phyloP scores from a whole-genome alignment of 2,113 vertebrate species.

The Grus americana region DNA sequence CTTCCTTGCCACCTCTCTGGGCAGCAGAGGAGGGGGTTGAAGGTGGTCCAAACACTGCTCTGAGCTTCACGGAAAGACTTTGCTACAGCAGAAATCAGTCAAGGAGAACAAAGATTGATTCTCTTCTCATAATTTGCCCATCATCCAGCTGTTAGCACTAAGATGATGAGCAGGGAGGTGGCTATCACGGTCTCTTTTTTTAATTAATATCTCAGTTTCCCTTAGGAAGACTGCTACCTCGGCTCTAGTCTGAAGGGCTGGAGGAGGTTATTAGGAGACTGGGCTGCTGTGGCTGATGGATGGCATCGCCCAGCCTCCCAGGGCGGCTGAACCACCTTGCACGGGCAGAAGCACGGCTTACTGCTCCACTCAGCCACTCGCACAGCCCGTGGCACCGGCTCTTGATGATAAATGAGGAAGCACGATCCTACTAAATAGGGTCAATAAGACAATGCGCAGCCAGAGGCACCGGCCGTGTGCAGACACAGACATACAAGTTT shows the following conservation, averaged over 20 bases:
- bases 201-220: not conserved
- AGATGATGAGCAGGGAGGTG: not conserved
- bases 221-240: not conserved
- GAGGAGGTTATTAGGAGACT: not conserved
- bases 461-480: not conserved
- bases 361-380: not conserved
- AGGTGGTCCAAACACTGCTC: not conserved
- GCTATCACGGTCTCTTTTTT: not conserved
- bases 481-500: not conserved
- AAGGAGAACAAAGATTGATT: not conserved
- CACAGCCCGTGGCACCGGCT: not conserved
- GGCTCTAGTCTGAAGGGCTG: no score
- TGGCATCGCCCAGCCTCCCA: not conserved
- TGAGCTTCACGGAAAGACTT: not conserved
- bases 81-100: not conserved
- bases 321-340: not conserved
- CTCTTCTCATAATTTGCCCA: not conserved
- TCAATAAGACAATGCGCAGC: not conserved
- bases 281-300: no score
- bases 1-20: not conserved
- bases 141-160: not conserved
- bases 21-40: not conserved
- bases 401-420: not conserved
- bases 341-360: fast-evolving
- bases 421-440: not conserved